phyloP scores from a whole-genome alignment of 2,888 invertebrate species.

The Sarcophaga subvicina region DNA sequence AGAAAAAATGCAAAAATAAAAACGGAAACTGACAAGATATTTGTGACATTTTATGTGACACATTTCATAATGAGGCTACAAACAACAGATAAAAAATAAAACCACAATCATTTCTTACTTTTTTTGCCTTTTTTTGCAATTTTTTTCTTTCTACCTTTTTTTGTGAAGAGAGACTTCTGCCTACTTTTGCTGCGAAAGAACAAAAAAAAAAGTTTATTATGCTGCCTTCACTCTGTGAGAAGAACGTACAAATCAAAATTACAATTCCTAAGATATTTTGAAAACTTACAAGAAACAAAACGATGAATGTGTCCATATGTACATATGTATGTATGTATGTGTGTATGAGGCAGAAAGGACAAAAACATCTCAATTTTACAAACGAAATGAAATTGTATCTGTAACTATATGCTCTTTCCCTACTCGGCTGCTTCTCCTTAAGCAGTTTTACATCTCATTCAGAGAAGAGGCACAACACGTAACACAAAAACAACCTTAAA shows the following conservation, averaged over 20 bases:
- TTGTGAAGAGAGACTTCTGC: background rate
- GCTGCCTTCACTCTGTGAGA: background rate
- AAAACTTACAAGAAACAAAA: constrained; percentile 2
- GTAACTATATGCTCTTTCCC: background rate
- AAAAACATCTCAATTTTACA: constrained; percentile 11
- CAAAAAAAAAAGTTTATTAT: background rate
- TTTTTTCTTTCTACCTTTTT: constrained; percentile 8
- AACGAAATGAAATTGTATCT: constrained; percentile 8
- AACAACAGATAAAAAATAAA: constrained; percentile 11
- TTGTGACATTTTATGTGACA: constrained; percentile 60
- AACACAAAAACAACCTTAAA: constrained; percentile 15
- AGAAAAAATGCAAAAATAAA: background rate
- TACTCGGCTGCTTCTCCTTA: background rate
- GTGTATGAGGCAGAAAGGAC: background rate
- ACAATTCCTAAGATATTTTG: constrained; percentile 21
- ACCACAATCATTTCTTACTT: constrained; percentile 28
- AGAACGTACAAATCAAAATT: background rate
- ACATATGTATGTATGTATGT: background rate
- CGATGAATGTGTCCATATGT: constrained; percentile 2
- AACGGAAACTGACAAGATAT: constrained; percentile 55
- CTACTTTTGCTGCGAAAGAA: background rate
- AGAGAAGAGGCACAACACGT: background rate
- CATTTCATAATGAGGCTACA: constrained; percentile 51
- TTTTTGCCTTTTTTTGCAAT: background rate
- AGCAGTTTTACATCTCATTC: background rate